These are phyloP conservation scores for Heteropelma amictum DNA, from an alignment of 2,888 invertebrate genomes.

Conservation along the genomic window DNA sequence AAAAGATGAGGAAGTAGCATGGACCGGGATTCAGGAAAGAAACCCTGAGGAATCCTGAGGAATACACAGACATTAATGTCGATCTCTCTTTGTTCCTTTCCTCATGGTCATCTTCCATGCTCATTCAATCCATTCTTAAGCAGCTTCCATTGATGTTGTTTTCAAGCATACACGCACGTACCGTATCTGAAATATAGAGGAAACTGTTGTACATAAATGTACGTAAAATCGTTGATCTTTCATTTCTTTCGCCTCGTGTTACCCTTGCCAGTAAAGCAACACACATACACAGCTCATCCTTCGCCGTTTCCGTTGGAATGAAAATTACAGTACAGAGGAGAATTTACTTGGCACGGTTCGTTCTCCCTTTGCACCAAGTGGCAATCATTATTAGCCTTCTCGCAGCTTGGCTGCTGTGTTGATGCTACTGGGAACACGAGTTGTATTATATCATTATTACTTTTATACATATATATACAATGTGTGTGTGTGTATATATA, in stretches of 20 bases:
- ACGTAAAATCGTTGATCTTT: background rate
- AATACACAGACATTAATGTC: no score
- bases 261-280: constrained; percentile 36
- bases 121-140: constrained; percentile 8
- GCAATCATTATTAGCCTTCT: constrained; percentile 49
- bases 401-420: constrained; percentile 8
- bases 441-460: no score
- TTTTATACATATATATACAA: no score
- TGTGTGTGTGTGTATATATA: no score
- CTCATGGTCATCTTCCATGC: background rate
- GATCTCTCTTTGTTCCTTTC: background rate
- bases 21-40: background rate
- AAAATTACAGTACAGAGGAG: constrained; percentile 62
- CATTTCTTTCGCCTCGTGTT: constrained; percentile 41
- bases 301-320: constrained; percentile 66
- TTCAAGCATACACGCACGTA: background rate
- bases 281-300: constrained; percentile 39
- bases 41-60: background rate
- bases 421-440: no score
- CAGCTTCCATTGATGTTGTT: constrained; percentile 48
- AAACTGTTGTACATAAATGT: constrained; percentile 6
- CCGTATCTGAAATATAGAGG: no score
- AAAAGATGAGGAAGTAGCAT: background rate
- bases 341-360: constrained; percentile 20
- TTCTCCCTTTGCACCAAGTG: constrained; percentile 18